Evolutionary conservation across 2,888 invertebrate species (phyloP), one percentile per base, ranked within the genome.

Genomic region (Synergus japonicus): DNA sequence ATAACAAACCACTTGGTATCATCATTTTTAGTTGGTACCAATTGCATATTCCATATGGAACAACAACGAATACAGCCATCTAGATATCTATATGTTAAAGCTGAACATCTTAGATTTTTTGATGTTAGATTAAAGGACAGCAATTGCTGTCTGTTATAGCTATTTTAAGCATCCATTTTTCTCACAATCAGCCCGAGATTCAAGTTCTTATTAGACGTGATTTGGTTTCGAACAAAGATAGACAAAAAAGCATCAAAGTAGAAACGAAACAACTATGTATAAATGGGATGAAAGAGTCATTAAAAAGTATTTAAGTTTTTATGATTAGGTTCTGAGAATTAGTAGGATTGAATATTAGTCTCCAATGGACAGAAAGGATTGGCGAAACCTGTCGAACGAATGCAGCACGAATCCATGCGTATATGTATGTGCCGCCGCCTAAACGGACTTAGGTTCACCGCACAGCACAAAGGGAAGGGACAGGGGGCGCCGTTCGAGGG

Each of bases 381-480:
- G 69, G 79, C 76, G 78, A 83, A 73, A 81, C 73, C 79, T 73
- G 69, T 73, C 69, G 69, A 73, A 73, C 69, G 54, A 73, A 73
- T 73, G 69, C 69, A 69, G 37, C 49, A 69, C 49, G 69, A 73
- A 73, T 73, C 69, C 54, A 9, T 49, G 49, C 69, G 22, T 29
- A 29, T 29, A 29, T 29, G 41, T 58, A 76, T 80, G 67, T 81
- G 82, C 79, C 82, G 79, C 81, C 80, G 82, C 84, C 86, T 86
- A 86, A 86, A 86, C 86, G 85, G 86, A 88, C 87, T 87, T 88
- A 85, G 86, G 87, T 87, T 86, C 88, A 86, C 93, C 92, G 92
- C 89, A 88, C 89, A 90, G 91, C 88, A 88, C 88, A 90, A 89
- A 89, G 90, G 89, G 88, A 89, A 86, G 89, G 90, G 88, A 89